Evolutionary conservation across 2,797 vertebrate species (phyloP), one percentile per base, ranked within the genome.

Genomic region (Chloroceryle inda): DNA sequence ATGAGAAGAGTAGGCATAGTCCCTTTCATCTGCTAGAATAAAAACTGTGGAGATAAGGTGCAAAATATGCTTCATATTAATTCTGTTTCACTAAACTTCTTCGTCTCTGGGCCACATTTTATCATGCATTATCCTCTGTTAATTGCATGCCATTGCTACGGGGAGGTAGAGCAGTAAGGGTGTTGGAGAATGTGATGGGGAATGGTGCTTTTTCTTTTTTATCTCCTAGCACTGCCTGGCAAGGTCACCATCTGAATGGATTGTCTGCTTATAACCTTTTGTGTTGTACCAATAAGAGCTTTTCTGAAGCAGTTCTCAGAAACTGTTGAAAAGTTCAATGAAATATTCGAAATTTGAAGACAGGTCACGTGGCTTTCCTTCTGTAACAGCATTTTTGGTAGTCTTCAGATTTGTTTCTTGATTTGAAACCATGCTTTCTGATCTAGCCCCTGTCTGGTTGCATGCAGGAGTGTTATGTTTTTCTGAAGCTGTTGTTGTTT

Each of bases 401-500:
- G 53, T 35, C n/a, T 83, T 77, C 35, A 74, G 52, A 40, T 58
- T 67, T 69, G 5, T 85, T 81, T 79, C 74, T 82, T 87, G 63
- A 42, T 91, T 79, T 76, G 52, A 82, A 92, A 94, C 56, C 0
- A 0, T 77, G 67, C 17, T 90, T 74, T 82, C 63, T 67, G n/a
- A 42, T 80, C 33, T 5, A 71, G 69, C 10, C 11, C 13, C 44
- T 71, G 11, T 49, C 83, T 94, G 63, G 52, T 49, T 0, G 0
- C 64, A 56, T 61, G 37, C 45, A 33, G 11, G 71, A 74, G 27
- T 67, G 40, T 40, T 88, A 27, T 31, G 17, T 76, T 94, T 96
- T 87, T 52, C 86, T 58, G 74, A 89, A 82, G 71, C 83, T 84
- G 76, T 56, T 91, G 68, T 77, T 91, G n/a, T 91, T 92, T 96